A percentile compares a stretch with the other conserved stretches of the same genome.
Evolutionary conservation across 1,140 invertebrate species (phyloP).

Genomic region (Cephus cinctus): DNA sequence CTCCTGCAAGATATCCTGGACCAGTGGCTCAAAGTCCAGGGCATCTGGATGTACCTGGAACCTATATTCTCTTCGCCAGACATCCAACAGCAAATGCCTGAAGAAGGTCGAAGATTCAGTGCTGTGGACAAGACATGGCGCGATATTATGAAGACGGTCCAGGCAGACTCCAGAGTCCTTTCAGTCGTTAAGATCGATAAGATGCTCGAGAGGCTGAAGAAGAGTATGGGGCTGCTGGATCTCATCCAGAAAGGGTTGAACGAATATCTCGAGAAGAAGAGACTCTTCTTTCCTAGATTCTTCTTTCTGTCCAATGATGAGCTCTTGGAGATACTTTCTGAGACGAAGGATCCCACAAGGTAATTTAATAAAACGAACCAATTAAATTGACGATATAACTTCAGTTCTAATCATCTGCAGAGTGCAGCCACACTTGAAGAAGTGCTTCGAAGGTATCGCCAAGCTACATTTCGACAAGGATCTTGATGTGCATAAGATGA

Average conservation of each 20-base stretch:
- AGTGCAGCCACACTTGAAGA: slow-evolving; percentile 93
- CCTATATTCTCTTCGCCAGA: slow-evolving; percentile 96
- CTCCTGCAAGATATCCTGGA: slow-evolving; percentile 87
- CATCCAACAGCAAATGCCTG: slow-evolving; percentile 91
- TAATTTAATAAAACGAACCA: too few species aligned
- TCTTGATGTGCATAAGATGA: slow-evolving; percentile 86
- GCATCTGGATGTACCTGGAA: slow-evolving; percentile 94
- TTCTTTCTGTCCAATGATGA: slow-evolving; percentile 99
- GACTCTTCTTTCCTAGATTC: slow-evolving; percentile 92
- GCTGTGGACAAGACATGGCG: slow-evolving; percentile 92
- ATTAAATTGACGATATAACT: neutral
- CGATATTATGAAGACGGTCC: slow-evolving; percentile 89
- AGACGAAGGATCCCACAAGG: slow-evolving; percentile 94
- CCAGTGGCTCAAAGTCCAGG: slow-evolving; percentile 93
- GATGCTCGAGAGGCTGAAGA: slow-evolving; percentile 87
- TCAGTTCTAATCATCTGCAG: slow-evolving; percentile 55
- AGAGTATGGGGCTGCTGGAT: slow-evolving; percentile 82
- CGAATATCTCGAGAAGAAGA: slow-evolving; percentile 94
- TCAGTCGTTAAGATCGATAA: slow-evolving; percentile 86
- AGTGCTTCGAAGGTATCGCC: slow-evolving; percentile 93
- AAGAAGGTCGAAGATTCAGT: slow-evolving; percentile 80
- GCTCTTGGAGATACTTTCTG: slow-evolving; percentile 92
- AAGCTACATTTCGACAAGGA: slow-evolving; percentile 82
- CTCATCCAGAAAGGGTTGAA: slow-evolving; percentile 91
- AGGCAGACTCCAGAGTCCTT: slow-evolving; percentile 75